Conservation (phyloP, 2,113 vertebrate species). For the Datnioides undecimradiatus region DNA sequence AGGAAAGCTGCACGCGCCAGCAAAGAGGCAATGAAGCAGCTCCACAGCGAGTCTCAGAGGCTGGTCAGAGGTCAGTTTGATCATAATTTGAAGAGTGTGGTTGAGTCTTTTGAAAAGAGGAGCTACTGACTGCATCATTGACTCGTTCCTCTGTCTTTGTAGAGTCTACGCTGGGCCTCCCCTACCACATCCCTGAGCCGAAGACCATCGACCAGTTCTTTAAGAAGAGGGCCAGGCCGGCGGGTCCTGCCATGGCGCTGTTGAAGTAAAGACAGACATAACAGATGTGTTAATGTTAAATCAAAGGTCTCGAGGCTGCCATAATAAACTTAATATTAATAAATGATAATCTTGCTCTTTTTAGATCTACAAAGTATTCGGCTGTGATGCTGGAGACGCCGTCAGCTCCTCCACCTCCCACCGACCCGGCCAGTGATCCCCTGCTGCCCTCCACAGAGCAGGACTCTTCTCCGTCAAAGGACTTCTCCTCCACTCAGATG, state of each 20-base stretch:
- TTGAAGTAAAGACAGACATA: constrained; percentile 88
- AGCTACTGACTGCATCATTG: background rate
- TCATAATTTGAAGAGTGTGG: background rate
- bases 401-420: constrained; percentile 30
- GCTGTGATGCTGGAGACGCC: constrained; percentile 74
- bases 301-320: background rate
- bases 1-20: constrained; percentile 92
- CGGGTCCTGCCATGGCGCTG: constrained; percentile 89
- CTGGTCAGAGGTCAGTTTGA: constrained; percentile 91
- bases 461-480: constrained; percentile 50
- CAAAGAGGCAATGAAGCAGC: constrained; percentile 93
- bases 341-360: background rate
- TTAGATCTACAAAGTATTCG: constrained; percentile 91
- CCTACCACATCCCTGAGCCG: constrained; percentile 93
- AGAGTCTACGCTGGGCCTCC: constrained; percentile 92
- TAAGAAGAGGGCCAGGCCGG: constrained; percentile 86
- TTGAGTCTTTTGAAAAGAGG: background rate
- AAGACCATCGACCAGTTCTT: constrained; percentile 94
- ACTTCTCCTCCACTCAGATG: constrained; percentile 32
- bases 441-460: constrained; percentile 47
- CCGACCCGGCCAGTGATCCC: constrained; percentile 34
- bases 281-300: background rate
- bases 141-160: background rate
- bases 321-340: background rate
- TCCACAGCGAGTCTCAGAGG: constrained; percentile 95